A percentile compares a stretch with the other conserved stretches of the same genome.
Evolutionary conservation across 92 coral and sea anemone species (phyloP).

Genomic region (Desmophyllum pertusum): DNA sequence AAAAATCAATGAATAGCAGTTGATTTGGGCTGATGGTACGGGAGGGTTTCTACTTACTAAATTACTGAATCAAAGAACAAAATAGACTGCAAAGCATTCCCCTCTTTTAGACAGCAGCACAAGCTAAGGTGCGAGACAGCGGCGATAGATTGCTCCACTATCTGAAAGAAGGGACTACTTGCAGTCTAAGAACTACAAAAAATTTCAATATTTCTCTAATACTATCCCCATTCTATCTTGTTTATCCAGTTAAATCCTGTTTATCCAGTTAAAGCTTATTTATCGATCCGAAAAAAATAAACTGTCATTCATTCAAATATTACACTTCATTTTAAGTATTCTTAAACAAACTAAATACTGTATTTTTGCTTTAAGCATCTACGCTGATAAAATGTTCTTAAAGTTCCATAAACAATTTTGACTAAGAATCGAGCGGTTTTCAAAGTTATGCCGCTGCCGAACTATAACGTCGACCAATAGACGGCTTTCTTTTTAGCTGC

Average conservation of each 20-base stretch:
- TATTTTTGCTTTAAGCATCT: not conserved
- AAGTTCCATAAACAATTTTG: not conserved
- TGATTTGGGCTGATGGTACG: not conserved
- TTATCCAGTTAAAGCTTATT: not conserved
- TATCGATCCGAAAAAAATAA: constrained; percentile 21
- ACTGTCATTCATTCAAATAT: not conserved
- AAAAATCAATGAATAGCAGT: not conserved
- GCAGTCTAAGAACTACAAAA: not conserved
- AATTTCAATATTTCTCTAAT: not conserved
- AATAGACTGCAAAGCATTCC: too few species aligned
- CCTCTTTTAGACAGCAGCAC: too few species aligned
- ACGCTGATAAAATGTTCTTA: not conserved
- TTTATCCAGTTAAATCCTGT: not conserved
- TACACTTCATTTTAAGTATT: not conserved
- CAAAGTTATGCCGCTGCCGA: not conserved
- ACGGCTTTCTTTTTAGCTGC: not conserved
- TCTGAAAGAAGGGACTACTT: too few species aligned
- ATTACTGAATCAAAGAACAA: not conserved
- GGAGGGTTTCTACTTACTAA: not conserved
- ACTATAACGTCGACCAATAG: not conserved
- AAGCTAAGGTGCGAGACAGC: too few species aligned
- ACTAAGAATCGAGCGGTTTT: not conserved
- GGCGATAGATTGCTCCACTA: too few species aligned
- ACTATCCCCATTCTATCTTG: not conserved
- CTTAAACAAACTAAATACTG: constrained; percentile 5